phyloP scores from a whole-genome alignment of 2,113 vertebrate genomes.

The Megaceryle maxima region DNA sequence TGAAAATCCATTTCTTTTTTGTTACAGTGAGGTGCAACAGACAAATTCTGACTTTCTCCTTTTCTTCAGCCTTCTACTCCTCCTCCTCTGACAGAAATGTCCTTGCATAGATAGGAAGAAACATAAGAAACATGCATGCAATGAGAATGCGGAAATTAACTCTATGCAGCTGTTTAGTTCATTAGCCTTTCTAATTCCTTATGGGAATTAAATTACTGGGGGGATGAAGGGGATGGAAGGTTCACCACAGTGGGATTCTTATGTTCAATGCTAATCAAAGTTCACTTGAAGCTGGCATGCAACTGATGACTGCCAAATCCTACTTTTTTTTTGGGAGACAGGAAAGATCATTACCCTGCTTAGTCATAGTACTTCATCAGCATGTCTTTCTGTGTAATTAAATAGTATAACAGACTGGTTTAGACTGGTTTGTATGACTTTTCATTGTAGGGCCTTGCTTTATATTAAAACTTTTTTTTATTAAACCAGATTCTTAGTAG shows the following conservation, averaged over 20 bases:
- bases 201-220: not conserved
- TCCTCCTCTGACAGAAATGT: not conserved
- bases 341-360: not conserved
- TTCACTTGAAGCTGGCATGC: not conserved
- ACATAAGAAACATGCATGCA: not conserved
- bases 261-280: not conserved
- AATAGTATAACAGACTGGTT: not conserved
- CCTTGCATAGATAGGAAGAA: not conserved
- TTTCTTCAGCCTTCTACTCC: not conserved
- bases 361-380: not conserved
- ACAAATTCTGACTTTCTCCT: not conserved
- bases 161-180: not conserved
- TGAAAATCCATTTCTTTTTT: not conserved
- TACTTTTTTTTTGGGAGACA: not conserved
- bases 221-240: not conserved
- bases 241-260: not conserved
- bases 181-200: conserved; percentile 21
- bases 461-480: not conserved
- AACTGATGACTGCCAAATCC: not conserved
- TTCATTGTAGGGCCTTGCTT: conserved; percentile 34
- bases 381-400: not conserved
- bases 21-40: not conserved
- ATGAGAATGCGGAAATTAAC: not conserved
- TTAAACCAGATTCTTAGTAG: not conserved
- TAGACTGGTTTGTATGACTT: conserved; percentile 5